These are phyloP conservation scores for Drosophila setifemur DNA, from an alignment of 1,140 invertebrate genomes.

Conservation along the genomic window DNA sequence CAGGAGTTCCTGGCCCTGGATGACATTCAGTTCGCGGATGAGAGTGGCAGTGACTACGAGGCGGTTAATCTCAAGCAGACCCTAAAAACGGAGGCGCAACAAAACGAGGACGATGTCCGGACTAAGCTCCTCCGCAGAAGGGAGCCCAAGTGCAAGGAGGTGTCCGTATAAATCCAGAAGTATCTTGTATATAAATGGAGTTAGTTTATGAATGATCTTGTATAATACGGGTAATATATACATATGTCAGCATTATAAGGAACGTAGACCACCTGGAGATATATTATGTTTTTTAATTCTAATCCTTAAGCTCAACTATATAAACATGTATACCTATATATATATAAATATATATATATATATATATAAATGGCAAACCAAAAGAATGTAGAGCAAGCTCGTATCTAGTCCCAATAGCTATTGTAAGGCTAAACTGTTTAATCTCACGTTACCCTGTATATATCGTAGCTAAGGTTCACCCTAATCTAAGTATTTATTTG, in stretches of 20 bases:
- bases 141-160: slow-evolving; percentile 42
- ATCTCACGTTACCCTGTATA: slow-evolving; percentile 32
- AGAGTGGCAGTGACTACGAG: slow-evolving; percentile 78
- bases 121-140: background rate
- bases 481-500: slow-evolving; percentile 37
- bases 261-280: slow-evolving; percentile 42
- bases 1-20: slow-evolving; percentile 81
- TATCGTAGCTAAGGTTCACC: slow-evolving; percentile 19
- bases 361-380: background rate
- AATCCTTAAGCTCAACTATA: slow-evolving; percentile 1
- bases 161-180: slow-evolving; percentile 36
- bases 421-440: slow-evolving; percentile 20
- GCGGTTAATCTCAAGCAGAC: slow-evolving; percentile 54
- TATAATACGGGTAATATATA: slow-evolving; percentile 37
- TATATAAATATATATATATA: slow-evolving; percentile 12
- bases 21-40: slow-evolving; percentile 84
- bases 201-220: slow-evolving; percentile 15
- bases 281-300: slow-evolving; percentile 8
- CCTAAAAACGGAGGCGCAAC: background rate
- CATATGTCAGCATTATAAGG: slow-evolving; percentile 19
- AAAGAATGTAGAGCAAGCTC: slow-evolving; percentile 12
- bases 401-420: slow-evolving; percentile 17
- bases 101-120: slow-evolving; percentile 16
- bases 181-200: slow-evolving; percentile 49
- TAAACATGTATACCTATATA: background rate